phyloP scores from a whole-genome alignment of 2,888 invertebrate genomes.

The Acanthacorydalis orientalis region DNA sequence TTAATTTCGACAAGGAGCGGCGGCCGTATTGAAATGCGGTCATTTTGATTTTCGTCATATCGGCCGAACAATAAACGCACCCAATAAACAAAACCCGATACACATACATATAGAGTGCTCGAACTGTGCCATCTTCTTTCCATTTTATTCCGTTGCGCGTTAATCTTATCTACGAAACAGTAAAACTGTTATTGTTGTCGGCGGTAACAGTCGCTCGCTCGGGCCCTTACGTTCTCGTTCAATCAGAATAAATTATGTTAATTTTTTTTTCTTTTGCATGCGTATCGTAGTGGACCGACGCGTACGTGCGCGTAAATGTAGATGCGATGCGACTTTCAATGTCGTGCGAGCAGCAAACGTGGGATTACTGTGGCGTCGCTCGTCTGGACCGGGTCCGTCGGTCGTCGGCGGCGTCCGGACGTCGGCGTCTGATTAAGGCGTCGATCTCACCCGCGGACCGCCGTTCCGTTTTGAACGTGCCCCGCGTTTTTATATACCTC shows the following conservation, averaged over 20 bases:
- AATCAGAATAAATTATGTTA: conserved; percentile 2
- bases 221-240: neutral
- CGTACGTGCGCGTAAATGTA: conserved; percentile 23
- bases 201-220: no score
- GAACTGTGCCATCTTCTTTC: no score
- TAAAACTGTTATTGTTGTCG: no score
- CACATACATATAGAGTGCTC: no score
- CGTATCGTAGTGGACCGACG: neutral
- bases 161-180: no score
- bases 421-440: conserved; percentile 9
- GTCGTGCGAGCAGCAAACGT: conserved; percentile 20
- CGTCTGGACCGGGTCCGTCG: conserved; percentile 23
- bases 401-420: conserved; percentile 12
- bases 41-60: no score
- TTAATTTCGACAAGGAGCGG: no score
- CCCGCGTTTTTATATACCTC: conserved; percentile 15
- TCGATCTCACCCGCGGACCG: conserved; percentile 4
- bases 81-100: no score
- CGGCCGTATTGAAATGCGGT: no score
- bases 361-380: conserved; percentile 29
- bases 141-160: no score
- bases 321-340: conserved; percentile 23
- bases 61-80: no score
- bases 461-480: conserved; percentile 20
- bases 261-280: neutral